Conservation (phyloP, 2,797 vertebrate species). For the Anabacerthia variegaticeps region DNA sequence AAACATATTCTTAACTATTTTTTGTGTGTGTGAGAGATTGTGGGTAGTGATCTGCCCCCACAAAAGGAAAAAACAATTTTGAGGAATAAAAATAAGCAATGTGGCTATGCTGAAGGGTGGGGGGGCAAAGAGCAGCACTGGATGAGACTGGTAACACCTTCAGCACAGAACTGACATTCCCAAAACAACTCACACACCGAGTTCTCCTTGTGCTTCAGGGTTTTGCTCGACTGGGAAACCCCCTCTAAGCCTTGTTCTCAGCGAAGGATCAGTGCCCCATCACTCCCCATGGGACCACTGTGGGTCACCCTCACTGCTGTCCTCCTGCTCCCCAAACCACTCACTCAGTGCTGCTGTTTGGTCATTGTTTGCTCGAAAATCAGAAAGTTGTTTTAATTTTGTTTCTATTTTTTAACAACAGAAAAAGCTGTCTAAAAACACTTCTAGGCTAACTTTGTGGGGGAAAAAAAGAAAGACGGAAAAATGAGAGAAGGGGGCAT, state of each 20-base stretch:
- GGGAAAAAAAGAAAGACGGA: no score
- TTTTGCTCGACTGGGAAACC: background rate
- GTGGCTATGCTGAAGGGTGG: background rate
- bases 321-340: background rate
- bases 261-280: fast-evolving
- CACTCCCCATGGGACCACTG: fast-evolving
- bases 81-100: background rate
- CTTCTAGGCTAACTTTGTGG: background rate
- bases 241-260: background rate
- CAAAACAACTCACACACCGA: fast-evolving
- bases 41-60: background rate
- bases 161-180: background rate
- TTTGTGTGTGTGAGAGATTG: background rate
- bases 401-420: background rate
- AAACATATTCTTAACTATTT: background rate
- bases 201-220: background rate
- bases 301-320: background rate
- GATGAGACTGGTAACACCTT: fast-evolving
- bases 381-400: background rate
- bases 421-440: background rate
- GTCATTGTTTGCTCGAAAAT: background rate
- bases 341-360: background rate
- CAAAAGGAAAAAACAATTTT: background rate
- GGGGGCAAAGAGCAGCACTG: background rate
- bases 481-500: background rate